Percentiles rank a stretch among this genome's conserved stretches.
These are phyloP conservation scores for Miltochrista miniata DNA, from an alignment of 2,888 invertebrate species.

Conservation along the genomic window DNA sequence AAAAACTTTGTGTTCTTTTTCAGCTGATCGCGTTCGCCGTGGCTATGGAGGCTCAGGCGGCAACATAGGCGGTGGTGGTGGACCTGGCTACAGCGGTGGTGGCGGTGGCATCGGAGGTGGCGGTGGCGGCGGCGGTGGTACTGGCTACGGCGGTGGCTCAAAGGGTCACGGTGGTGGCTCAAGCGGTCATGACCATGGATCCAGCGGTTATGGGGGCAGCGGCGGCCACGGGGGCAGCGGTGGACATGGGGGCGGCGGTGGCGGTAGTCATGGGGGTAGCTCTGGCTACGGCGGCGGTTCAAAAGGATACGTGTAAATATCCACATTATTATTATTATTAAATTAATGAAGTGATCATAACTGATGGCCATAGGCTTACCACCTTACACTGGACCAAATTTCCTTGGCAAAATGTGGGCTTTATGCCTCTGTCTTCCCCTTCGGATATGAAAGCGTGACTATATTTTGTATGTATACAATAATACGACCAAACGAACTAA, in stretches of 20 bases:
- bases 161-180: slow-evolving; percentile 24
- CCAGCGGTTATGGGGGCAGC: slow-evolving; percentile 31
- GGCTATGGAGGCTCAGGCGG: not conserved
- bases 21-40: not conserved
- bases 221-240: slow-evolving; percentile 20
- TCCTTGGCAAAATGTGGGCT: too few species aligned
- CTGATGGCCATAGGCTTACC: too few species aligned
- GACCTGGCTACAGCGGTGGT: slow-evolving; percentile 17
- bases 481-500: too few species aligned
- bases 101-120: slow-evolving; percentile 28
- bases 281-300: slow-evolving; percentile 30
- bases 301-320: slow-evolving; percentile 48
- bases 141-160: slow-evolving; percentile 35
- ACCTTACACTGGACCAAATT: too few species aligned
- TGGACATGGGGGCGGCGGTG: not conserved
- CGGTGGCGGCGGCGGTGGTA: slow-evolving; percentile 11
- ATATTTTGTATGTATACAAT: too few species aligned
- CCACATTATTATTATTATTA: not conserved
- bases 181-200: not conserved
- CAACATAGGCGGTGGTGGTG: slow-evolving; percentile 16
- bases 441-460: too few species aligned
- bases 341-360: too few species aligned
- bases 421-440: too few species aligned
- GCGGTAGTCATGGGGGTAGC: slow-evolving; percentile 28
- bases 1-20: too few species aligned